Base-by-base conservation (phyloP, 2,888 invertebrate species). In the Aproaerema taeniolella region DNA sequence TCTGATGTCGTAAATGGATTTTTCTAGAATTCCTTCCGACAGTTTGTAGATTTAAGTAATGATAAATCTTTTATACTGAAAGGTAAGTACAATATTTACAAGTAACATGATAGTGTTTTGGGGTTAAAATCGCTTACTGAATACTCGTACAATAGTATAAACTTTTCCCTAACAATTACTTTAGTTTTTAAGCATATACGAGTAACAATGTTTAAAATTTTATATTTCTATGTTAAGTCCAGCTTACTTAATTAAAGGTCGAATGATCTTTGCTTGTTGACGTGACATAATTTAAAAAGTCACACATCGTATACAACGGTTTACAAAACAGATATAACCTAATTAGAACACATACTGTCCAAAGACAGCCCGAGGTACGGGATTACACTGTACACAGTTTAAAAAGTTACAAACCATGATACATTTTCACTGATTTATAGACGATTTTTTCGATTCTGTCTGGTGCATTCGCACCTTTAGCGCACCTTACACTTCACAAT, bases 231-330 rank as follows among this genome's bases (percentile, higher is more conserved):
- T 57, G 54, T 51, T 68, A 67, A 70, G 75, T 83, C 74, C 81
- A 68, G 63, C 73, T 76, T 78, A 82, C 50, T 60, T 53, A n/a
- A 71, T 66, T 66, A 72, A 67, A 67, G 73, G 67, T 75, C 71
- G 69, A 79, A 67, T 59, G 54, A 63, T 61, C 58, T 58, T 74
- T 66, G 64, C 66, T 58, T 63, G 71, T 68, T 67, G 70, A 71
- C 62, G 69, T 71, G 81, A 74, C 70, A 80, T 65, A 73, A 61
- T 61, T 35, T 71, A 62, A 73, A 67, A 78, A 81, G 75, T 80
- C 78, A 76, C 76, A 78, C 79, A 81, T 86, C 83, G 85, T 86
- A 86, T 86, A 85, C 85, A 85, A 80, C 70, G 75, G 74, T 81
- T 83, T 82, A 81, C 63, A 81, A 81, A 85, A 80, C 73, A 75